phyloP scores from a whole-genome alignment of 2,797 vertebrate genomes.

The Mionectes olivaceus region DNA sequence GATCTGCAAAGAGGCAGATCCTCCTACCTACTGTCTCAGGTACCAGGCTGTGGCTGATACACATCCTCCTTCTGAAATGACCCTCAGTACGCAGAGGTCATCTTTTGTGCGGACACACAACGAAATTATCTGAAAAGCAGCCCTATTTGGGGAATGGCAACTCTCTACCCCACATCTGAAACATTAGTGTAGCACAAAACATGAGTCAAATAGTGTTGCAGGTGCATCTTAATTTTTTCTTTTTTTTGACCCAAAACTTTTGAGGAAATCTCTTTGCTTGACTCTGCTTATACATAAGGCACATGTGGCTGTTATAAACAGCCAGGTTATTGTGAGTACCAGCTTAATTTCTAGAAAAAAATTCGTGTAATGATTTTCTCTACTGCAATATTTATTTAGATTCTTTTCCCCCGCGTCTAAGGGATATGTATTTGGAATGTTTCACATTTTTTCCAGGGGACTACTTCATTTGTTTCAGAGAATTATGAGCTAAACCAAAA shows the following conservation, averaged over 20 bases:
- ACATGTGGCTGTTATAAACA: not conserved
- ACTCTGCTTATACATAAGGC: not conserved
- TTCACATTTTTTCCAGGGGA: not conserved
- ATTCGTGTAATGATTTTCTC: not conserved
- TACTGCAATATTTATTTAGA: not conserved
- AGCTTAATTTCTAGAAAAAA: not conserved
- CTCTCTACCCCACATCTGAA: not conserved
- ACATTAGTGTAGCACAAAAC: not conserved
- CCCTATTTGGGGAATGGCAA: not conserved
- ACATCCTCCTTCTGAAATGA: not conserved
- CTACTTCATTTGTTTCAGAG: not conserved
- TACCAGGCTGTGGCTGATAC: not conserved
- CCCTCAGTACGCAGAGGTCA: not conserved
- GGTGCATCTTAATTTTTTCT: not conserved
- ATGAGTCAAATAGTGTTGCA: accelerated
- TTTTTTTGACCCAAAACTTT: not conserved
- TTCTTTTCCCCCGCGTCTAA: not conserved
- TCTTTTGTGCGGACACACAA: not conserved
- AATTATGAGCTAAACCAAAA: not conserved
- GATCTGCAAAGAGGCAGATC: not conserved
- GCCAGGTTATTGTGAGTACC: not conserved
- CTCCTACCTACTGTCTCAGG: not conserved
- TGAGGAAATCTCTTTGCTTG: not conserved
- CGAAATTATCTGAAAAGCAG: not conserved
- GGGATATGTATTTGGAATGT: not conserved